Evolutionary conservation across 1,140 invertebrate species (phyloP).

Genomic region (Bilobella aurantiaca): DNA sequence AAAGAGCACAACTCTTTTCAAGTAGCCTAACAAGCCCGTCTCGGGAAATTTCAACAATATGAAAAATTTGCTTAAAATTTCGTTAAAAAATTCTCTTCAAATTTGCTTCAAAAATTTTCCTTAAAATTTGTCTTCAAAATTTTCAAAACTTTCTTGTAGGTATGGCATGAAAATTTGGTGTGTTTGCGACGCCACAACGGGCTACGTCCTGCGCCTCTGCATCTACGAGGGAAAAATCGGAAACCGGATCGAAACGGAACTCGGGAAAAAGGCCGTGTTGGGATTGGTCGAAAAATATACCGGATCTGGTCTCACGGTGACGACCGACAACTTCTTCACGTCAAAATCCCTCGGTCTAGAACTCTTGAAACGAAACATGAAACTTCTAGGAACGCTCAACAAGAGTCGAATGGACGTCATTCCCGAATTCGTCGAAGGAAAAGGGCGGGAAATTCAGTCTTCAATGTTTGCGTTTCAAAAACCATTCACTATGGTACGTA

Average conservation of each 20-base stretch:
- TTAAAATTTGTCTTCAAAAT: no score
- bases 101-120: no score
- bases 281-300: not conserved
- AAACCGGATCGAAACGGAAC: not conserved
- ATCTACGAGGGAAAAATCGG: not conserved
- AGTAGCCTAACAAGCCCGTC: no score
- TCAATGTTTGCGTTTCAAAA: not conserved
- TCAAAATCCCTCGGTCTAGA: not conserved
- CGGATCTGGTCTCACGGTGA: not conserved
- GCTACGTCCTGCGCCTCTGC: not conserved
- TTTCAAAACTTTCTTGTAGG: not conserved
- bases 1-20: no score
- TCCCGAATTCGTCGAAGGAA: not conserved
- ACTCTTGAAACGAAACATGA: not conserved
- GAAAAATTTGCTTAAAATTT: constrained; percentile 16
- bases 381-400: not conserved
- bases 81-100: no score
- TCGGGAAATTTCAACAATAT: no score
- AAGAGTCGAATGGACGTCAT: not conserved
- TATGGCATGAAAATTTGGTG: constrained; percentile 34
- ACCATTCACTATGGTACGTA: not conserved
- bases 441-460: not conserved
- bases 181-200: constrained; percentile 19
- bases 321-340: not conserved
- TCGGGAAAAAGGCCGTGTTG: not conserved